Conservation (phyloP, 2,113 vertebrate species). For the Genyomyrus donnyi region DNA sequence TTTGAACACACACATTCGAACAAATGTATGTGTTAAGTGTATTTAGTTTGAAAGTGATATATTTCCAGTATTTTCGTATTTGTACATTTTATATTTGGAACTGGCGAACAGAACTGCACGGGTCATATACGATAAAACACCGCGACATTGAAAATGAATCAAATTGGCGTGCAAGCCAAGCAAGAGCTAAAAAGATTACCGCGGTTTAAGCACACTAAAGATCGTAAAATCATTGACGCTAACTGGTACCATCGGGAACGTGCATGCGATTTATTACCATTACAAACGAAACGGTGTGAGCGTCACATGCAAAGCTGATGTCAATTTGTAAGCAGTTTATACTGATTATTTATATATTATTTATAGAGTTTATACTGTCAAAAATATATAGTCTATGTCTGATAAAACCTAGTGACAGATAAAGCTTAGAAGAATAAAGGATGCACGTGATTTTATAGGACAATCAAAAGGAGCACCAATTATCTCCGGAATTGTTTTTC, state of each 20-base stretch:
- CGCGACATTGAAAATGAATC: not conserved
- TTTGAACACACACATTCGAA: not conserved
- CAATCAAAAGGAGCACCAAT: not conserved
- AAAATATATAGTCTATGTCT: not conserved
- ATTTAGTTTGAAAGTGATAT: not conserved
- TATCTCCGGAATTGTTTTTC: not conserved
- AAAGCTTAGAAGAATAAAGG: not conserved
- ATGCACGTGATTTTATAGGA: not conserved
- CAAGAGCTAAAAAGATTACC: not conserved
- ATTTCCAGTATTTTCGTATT: not conserved
- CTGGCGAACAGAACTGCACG: not conserved
- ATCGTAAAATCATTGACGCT: not conserved
- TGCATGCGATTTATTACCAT: not conserved
- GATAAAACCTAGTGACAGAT: not conserved
- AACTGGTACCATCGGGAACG: not conserved
- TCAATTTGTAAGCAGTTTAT: not conserved
- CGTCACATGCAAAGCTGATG: not conserved
- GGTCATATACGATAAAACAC: not conserved
- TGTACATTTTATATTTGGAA: not conserved
- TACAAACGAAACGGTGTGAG: not conserved
- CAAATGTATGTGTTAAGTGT: not conserved
- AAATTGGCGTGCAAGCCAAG: not conserved
- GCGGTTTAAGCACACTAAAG: not conserved
- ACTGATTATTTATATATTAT: not conserved
- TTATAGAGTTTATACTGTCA: not conserved